Conservation (phyloP, 2,113 vertebrate species). For the Halcyon senegalensis region DNA sequence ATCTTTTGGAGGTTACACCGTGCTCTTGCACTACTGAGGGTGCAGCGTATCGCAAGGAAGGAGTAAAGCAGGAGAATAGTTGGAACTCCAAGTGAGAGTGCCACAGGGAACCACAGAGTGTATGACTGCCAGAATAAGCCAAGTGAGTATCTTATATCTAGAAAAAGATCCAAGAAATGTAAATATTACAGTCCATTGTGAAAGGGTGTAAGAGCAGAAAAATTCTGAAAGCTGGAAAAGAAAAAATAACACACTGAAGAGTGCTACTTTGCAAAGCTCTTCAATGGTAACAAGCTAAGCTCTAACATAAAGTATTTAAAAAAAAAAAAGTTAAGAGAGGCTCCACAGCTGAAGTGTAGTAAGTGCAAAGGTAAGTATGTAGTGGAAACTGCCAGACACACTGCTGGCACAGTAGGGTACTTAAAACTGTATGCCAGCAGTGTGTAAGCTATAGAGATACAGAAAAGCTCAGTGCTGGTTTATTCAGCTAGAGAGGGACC, state of each 20-base stretch:
- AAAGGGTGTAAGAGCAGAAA: neutral
- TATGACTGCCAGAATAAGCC: neutral
- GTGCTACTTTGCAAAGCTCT: neutral
- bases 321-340: neutral
- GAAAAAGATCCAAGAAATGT: neutral
- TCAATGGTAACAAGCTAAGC: neutral
- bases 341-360: neutral
- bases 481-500: neutral
- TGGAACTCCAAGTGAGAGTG: neutral
- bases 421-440: neutral
- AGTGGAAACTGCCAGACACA: neutral
- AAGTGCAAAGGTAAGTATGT: neutral
- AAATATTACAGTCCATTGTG: neutral
- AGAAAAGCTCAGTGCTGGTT: neutral
- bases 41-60: neutral
- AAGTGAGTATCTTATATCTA: neutral
- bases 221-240: neutral
- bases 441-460: neutral
- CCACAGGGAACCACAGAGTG: accelerated
- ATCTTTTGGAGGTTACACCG: neutral
- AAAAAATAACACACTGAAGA: neutral
- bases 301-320: neutral
- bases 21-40: neutral
- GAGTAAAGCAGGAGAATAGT: neutral
- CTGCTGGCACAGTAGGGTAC: neutral